These are phyloP conservation scores for Neoitamus cyanurus DNA, from an alignment of 2,888 invertebrate genomes.

Conservation along the genomic window DNA sequence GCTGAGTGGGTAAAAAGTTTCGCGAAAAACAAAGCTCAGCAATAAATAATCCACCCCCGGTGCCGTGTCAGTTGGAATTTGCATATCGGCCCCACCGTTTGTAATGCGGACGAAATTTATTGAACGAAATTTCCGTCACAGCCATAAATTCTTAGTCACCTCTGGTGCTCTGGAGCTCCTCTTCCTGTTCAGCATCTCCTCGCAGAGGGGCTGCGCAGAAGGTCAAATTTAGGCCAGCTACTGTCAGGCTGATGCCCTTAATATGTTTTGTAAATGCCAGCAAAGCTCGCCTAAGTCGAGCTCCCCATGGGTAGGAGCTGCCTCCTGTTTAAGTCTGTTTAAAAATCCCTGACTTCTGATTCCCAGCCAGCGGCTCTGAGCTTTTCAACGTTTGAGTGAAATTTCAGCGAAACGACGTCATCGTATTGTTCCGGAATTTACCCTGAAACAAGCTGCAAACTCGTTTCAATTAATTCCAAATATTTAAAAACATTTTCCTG, in stretches of 20 bases:
- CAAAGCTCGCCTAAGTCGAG: not conserved
- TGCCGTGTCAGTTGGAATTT: conserved; percentile 12
- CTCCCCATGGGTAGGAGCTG: not conserved
- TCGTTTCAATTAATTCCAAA: not conserved
- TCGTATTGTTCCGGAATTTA: not conserved
- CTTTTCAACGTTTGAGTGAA: not conserved
- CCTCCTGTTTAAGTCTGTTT: not conserved
- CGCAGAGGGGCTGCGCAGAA: not conserved
- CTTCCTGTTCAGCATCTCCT: not conserved
- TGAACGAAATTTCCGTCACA: conserved; percentile 33
- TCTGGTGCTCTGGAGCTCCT: conserved; percentile 1
- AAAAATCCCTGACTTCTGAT: not conserved
- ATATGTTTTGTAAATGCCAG: conserved; percentile 15
- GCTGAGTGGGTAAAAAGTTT: not conserved
- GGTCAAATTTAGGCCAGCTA: conserved; percentile 11
- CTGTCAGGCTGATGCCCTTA: conserved; percentile 21
- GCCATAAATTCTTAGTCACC: conserved; percentile 36
- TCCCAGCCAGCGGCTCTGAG: not conserved
- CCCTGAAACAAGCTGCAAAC: not conserved
- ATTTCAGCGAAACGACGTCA: not conserved
- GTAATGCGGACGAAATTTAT: conserved; percentile 22
- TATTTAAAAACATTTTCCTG: not conserved
- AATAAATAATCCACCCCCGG: conserved; percentile 35
- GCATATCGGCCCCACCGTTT: conserved; percentile 24
- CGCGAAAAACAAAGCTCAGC: conserved; percentile 35